phyloP scores from a whole-genome alignment of 2,797 vertebrate genomes.

The Typhlichthys subterraneus region DNA sequence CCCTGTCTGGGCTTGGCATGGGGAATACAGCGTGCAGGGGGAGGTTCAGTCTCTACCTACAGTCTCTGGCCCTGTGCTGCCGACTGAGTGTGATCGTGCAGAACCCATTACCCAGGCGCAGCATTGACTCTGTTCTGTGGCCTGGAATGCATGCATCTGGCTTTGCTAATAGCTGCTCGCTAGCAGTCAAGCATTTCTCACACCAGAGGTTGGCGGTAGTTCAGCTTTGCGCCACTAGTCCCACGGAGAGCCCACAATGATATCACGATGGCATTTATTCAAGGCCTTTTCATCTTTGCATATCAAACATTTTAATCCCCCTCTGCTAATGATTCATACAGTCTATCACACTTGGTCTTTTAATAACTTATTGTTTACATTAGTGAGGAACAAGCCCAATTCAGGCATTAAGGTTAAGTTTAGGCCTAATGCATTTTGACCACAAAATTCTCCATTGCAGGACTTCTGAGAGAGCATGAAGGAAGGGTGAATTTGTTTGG shows the following conservation, averaged over 20 bases:
- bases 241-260: slow-evolving; percentile 14
- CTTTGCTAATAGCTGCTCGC: slow-evolving; percentile 40
- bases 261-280: slow-evolving; percentile 21
- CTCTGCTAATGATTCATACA: background rate
- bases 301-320: slow-evolving; percentile 15
- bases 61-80: slow-evolving; percentile 39
- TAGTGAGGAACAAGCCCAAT: slow-evolving; percentile 30
- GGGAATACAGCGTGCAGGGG: slow-evolving; percentile 1
- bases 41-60: slow-evolving; percentile 16
- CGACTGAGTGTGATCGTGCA: slow-evolving; percentile 30
- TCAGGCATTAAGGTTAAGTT: slow-evolving; percentile 47
- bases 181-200: slow-evolving; percentile 52
- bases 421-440: slow-evolving; percentile 42
- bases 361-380: slow-evolving; percentile 49
- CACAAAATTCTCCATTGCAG: too few species aligned
- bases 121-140: slow-evolving; percentile 40
- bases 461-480: too few species aligned
- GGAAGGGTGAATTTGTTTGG: too few species aligned
- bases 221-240: slow-evolving; percentile 42
- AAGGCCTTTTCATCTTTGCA: background rate
- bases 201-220: slow-evolving; percentile 52
- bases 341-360: slow-evolving; percentile 22
- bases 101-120: slow-evolving; percentile 52
- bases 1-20: slow-evolving; percentile 1
- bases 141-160: slow-evolving; percentile 58